Conservation (phyloP, 2,888 invertebrate genomes). For the Emmelina monodactyla region DNA sequence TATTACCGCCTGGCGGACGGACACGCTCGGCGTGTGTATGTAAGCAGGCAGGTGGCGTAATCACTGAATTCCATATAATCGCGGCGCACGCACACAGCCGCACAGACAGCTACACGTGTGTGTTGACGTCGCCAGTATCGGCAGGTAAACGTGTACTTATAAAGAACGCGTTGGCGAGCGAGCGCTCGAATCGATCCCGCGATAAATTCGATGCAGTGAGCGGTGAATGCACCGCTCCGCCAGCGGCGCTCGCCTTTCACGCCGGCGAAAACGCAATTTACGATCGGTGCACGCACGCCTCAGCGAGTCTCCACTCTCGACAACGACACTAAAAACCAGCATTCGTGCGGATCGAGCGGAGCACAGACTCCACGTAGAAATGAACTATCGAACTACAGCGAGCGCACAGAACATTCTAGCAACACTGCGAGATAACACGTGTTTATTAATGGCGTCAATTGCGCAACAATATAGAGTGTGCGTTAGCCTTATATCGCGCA, state of each 20-base stretch:
- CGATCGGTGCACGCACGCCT: slow-evolving; percentile 28
- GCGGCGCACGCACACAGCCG: slow-evolving; percentile 30
- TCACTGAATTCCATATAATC: slow-evolving; percentile 48
- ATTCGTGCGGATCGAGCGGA: neutral
- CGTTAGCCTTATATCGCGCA: slow-evolving; percentile 12
- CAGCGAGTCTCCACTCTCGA: slow-evolving; percentile 18
- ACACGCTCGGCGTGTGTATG: slow-evolving; percentile 17
- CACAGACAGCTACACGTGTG: slow-evolving; percentile 37
- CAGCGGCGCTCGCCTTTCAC: slow-evolving; percentile 45
- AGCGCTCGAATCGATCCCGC: slow-evolving; percentile 47
- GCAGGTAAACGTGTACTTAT: slow-evolving; percentile 31
- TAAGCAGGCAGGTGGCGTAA: slow-evolving; percentile 47
- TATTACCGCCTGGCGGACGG: slow-evolving; percentile 40
- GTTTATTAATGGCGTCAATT: slow-evolving; percentile 38
- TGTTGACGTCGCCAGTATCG: slow-evolving; percentile 35
- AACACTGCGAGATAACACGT: slow-evolving; percentile 48
- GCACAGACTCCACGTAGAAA: no score
- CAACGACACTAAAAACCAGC: slow-evolving; percentile 13
- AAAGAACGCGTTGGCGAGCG: slow-evolving; percentile 29
- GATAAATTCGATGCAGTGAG: slow-evolving; percentile 54
- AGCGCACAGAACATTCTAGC: slow-evolving; percentile 47
- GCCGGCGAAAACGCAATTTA: slow-evolving; percentile 43
- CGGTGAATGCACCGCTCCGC: slow-evolving; percentile 52
- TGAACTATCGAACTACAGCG: slow-evolving; percentile 31
- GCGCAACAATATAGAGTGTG: slow-evolving; percentile 37